Evolutionary conservation across 2,113 vertebrate species (phyloP).

Genomic region (Mesitornis unicolor): DNA sequence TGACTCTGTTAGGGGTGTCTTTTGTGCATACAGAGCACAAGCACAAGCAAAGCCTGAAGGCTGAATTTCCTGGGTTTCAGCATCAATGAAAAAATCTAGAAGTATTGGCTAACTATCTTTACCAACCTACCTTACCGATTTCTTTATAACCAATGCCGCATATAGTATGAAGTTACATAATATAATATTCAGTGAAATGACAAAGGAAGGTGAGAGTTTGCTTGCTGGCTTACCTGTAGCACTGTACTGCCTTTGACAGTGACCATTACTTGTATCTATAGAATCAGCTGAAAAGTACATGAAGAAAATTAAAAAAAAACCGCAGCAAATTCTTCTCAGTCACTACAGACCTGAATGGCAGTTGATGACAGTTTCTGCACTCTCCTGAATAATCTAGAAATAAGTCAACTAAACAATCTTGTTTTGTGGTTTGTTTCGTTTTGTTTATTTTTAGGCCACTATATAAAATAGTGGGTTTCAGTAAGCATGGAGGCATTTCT

Average conservation of each 20-base stretch:
- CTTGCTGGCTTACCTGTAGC: neutral
- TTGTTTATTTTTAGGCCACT: neutral
- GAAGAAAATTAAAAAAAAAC: neutral
- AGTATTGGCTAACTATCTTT: neutral
- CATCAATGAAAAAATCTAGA: neutral
- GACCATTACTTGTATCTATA: neutral
- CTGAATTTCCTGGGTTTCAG: neutral
- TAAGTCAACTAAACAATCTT: neutral
- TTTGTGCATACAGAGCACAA: neutral
- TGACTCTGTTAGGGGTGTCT: neutral
- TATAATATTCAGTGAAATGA: neutral
- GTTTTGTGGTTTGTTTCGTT: neutral
- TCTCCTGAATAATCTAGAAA: neutral
- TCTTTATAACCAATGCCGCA: neutral
- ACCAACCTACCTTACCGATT: fast-evolving
- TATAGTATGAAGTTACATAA: neutral
- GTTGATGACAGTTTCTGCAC: neutral
- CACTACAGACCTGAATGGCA: neutral
- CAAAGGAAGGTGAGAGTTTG: neutral
- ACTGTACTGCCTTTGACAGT: neutral
- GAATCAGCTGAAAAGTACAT: neutral
- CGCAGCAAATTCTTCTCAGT: neutral
- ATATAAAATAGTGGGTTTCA: neutral
- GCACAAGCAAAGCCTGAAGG: neutral
- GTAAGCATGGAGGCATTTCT: neutral